phyloP scores from a whole-genome alignment of 2,888 invertebrate species.

The Gari tellinella region DNA sequence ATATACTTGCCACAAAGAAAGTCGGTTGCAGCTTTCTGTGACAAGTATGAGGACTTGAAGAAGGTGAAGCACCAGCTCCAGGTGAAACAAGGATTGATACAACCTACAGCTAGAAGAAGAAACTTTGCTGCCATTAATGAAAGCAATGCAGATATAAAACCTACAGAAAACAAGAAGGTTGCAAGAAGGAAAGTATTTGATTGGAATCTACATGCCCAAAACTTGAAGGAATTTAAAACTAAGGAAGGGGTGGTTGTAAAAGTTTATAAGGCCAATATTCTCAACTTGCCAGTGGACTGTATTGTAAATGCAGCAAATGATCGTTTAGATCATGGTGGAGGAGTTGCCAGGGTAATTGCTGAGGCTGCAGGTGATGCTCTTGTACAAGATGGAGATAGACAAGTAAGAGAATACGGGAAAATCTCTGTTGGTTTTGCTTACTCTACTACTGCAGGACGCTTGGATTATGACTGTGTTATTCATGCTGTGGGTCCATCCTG shows the following conservation, averaged over 20 bases:
- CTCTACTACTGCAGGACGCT: no score
- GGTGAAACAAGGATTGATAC: no score
- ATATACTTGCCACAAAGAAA: no score
- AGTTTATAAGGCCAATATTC: constrained; percentile 34
- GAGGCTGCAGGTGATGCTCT: constrained; percentile 36
- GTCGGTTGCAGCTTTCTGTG: no score
- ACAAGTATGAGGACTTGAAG: no score
- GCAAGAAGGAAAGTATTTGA: neutral
- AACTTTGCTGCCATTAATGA: no score
- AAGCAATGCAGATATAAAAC: no score
- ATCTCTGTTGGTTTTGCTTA: no score
- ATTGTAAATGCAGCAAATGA: constrained; percentile 55
- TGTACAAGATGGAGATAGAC: constrained; percentile 18
- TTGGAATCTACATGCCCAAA: constrained; percentile 6
- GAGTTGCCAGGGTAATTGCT: constrained; percentile 40
- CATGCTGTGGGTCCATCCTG: no score
- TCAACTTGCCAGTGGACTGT: constrained; percentile 36
- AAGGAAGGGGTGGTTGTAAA: constrained; percentile 8
- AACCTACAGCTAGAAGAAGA: no score
- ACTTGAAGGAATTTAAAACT: constrained; percentile 8
- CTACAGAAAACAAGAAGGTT: neutral
- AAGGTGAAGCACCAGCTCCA: no score
- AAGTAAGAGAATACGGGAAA: constrained; percentile 9
- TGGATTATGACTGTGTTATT: no score
- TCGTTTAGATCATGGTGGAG: constrained; percentile 27